Evolutionary conservation across 2,888 invertebrate species (phyloP).

Genomic region (Pristionchus maxplancki): DNA sequence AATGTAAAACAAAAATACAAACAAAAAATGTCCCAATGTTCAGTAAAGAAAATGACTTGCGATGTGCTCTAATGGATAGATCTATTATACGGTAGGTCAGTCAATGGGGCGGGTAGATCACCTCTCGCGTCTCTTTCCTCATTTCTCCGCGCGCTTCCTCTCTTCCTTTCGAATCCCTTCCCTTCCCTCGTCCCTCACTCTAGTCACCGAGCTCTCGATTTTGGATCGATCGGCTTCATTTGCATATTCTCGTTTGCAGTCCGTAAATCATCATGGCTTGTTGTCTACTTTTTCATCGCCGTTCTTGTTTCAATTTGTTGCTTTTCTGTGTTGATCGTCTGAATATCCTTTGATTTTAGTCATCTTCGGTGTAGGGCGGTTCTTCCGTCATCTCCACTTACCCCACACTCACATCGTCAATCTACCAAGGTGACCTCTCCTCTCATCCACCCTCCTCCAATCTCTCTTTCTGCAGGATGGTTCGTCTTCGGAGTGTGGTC

Average conservation of each 20-base stretch:
- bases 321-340: not conserved
- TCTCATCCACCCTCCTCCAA: not conserved
- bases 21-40: not conserved
- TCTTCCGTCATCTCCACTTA: constrained; percentile 30
- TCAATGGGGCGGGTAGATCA: constrained; percentile 2
- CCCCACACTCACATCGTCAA: constrained; percentile 26
- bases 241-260: not conserved
- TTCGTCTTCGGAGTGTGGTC: constrained; percentile 17
- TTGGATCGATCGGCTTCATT: not conserved
- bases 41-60: not conserved
- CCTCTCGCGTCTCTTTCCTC: not conserved
- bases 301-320: not conserved
- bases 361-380: not conserved
- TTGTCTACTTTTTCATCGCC: not conserved
- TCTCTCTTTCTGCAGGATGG: constrained; percentile 6
- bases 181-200: not conserved
- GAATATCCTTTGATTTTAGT: not conserved
- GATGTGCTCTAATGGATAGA: not conserved
- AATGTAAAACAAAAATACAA: not conserved
- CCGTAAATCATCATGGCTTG: not conserved
- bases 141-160: not conserved
- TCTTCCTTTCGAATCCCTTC: constrained; percentile 36
- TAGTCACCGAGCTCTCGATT: not conserved
- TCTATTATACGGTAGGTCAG: not conserved
- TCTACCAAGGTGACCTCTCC: not conserved